Percentiles rank a stretch among this genome's conserved stretches.
Conservation (phyloP, 1,140 invertebrate genomes). For the Asbolus verrucosus region DNA sequence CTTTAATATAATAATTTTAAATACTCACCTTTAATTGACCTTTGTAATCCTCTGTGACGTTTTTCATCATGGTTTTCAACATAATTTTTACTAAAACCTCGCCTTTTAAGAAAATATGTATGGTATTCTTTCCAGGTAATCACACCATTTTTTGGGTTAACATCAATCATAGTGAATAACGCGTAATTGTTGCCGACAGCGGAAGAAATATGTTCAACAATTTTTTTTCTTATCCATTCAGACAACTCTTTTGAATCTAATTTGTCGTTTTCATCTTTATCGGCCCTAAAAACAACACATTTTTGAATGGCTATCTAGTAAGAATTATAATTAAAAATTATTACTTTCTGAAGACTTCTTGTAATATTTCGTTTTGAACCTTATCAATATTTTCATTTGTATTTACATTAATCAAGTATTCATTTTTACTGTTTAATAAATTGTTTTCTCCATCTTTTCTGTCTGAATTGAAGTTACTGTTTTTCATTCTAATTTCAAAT, state of each 20-base stretch:
- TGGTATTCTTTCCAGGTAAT: conserved; percentile 86
- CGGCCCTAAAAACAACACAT: conserved; percentile 70
- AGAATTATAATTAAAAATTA: too few species aligned
- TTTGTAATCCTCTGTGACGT: conserved; percentile 69
- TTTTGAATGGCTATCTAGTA: background rate
- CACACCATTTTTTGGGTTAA: conserved; percentile 79
- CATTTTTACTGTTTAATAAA: conserved; percentile 58
- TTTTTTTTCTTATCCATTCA: conserved; percentile 79
- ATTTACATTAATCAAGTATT: conserved; percentile 63
- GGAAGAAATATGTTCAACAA: conserved; percentile 80
- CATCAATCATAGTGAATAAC: conserved; percentile 80
- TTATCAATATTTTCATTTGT: conserved; percentile 61
- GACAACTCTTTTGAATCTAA: conserved; percentile 77
- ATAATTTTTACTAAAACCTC: conserved; percentile 75
- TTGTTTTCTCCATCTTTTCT: conserved; percentile 47
- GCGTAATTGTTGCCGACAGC: conserved; percentile 79
- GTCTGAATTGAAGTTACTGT: conserved; percentile 63
- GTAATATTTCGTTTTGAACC: conserved; percentile 66
- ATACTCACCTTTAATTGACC: conserved; percentile 67
- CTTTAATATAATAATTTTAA: too few species aligned
- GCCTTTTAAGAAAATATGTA: conserved; percentile 75
- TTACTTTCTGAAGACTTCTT: conserved; percentile 67
- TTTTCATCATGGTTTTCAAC: conserved; percentile 76
- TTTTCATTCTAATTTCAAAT: conserved; percentile 62
- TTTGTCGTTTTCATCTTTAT: conserved; percentile 72